Base-by-base conservation (phyloP, 2,797 vertebrate species). In the Philypnodon macrostomus region DNA sequence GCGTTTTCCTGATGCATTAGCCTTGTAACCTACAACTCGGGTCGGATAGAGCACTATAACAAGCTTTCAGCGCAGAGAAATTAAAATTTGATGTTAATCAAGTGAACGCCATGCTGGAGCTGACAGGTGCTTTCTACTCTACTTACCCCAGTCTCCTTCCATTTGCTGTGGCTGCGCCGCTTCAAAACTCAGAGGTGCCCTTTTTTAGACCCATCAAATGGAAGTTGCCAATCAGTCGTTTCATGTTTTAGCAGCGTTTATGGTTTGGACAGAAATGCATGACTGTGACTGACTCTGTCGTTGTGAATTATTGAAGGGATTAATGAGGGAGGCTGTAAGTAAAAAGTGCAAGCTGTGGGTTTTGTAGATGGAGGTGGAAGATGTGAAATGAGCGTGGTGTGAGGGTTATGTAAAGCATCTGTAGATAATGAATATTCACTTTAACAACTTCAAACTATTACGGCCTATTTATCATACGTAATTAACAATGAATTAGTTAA, bases 61-160 rank as follows among this genome's bases (percentile, higher is more conserved):
- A 82, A 51, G 53, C 81, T 84, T 94, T 94, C 91, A 90, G 89
- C 69, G 81, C 77, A 81, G 89, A 88, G 82, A 90, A 93, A 98
- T 98, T 94, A 97, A 98, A 96, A 92, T 98, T 98, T 98, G 91
- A 98, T 98, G 93, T 92, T 96, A 95, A 95, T 98, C 93, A 96
- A 92, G 90, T 82, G 82, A 87, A 83, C 89, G 70, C 89, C 85
- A 91, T 93, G 94, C 92, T 88, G 90, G 89, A 94, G 90, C 89
- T 96, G 96, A 97, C 94, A 97, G 93, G 92, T 92, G 91, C 93
- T 94, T 96, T 96, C 94, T 98, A 94, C 90, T 92, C 93, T 94
- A 93, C 91, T 97, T 96, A 93, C 88, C 90, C 90, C 93, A 93
- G 95, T 97, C 95, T 91, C 90, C 83, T 92, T 92, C 87, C 86